These are phyloP conservation scores for Melanophora roralis DNA, from an alignment of 2,888 invertebrate genomes.

Conservation along the genomic window DNA sequence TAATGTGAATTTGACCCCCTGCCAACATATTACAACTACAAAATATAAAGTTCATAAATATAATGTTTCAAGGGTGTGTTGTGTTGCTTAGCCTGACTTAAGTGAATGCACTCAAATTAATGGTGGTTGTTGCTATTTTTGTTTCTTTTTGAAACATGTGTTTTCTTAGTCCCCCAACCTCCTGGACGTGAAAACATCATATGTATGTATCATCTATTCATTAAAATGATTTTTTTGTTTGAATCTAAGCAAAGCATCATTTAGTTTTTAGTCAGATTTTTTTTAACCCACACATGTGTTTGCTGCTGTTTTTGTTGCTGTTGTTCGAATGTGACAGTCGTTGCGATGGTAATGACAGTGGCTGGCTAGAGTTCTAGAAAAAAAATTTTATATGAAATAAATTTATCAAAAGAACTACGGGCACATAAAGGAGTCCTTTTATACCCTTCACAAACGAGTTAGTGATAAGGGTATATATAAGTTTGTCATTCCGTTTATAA, in stretches of 20 bases:
- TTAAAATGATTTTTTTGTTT: slow-evolving; percentile 57
- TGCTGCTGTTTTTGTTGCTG: not conserved
- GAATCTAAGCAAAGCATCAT: slow-evolving; percentile 55
- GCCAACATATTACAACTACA: not conserved
- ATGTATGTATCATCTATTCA: slow-evolving; percentile 58
- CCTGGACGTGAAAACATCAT: slow-evolving; percentile 35
- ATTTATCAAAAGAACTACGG: not conserved
- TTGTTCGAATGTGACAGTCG: slow-evolving; percentile 3
- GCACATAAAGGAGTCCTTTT: too few relatives aligned
- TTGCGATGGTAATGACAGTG: slow-evolving; percentile 31
- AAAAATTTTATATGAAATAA: not conserved
- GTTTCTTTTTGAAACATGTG: slow-evolving; percentile 28
- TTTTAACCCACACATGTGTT: not conserved
- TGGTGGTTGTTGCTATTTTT: not conserved
- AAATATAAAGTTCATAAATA: too few relatives aligned
- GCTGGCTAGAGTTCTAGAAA: not conserved
- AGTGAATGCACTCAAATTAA: not conserved
- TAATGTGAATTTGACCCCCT: slow-evolving; percentile 18
- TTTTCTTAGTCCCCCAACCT: slow-evolving; percentile 6
- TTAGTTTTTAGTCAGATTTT: not conserved
- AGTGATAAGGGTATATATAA: too few relatives aligned
- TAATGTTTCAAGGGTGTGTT: not conserved
- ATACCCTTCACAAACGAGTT: too few relatives aligned
- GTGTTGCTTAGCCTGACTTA: not conserved
- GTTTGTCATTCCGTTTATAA: too few relatives aligned